Evolutionary conservation across 2,113 vertebrate species (phyloP).

Genomic region (Callionymus lyra): DNA sequence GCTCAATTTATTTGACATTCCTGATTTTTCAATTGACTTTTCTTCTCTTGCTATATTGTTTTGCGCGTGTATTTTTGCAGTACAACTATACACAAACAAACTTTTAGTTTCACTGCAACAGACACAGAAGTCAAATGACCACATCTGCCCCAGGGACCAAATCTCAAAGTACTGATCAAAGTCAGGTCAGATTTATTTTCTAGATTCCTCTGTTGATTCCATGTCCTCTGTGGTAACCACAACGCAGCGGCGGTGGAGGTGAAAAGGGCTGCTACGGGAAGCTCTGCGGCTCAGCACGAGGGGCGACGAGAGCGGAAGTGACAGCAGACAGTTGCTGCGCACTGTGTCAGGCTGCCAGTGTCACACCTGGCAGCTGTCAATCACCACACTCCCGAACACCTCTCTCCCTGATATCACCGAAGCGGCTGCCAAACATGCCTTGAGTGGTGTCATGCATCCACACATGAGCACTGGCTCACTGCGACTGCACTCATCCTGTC

Average conservation of each 20-base stretch:
- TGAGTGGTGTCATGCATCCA: constrained; percentile 57
- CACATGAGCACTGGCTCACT: constrained; percentile 43
- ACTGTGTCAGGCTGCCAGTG: constrained; percentile 49
- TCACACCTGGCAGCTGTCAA: constrained; percentile 72
- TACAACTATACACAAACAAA: too few species aligned
- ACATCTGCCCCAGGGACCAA: too few species aligned
- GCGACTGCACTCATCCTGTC: constrained; percentile 51
- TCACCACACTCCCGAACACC: constrained; percentile 49
- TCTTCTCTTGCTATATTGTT: too few species aligned
- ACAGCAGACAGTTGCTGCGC: constrained; percentile 62
- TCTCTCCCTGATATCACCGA: constrained; percentile 43
- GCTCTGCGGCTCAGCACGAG: constrained; percentile 2
- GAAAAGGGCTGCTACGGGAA: constrained; percentile 21
- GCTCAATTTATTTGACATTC: too few species aligned
- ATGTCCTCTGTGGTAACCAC: too few species aligned
- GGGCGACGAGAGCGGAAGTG: constrained; percentile 43
- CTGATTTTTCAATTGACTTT: too few species aligned
- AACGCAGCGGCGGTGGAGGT: constrained; percentile 22
- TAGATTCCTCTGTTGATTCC: too few species aligned
- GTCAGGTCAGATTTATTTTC: too few species aligned
- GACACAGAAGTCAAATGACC: too few species aligned
- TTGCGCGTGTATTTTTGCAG: too few species aligned
- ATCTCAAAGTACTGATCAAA: not conserved
- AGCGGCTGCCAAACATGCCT: constrained; percentile 63
- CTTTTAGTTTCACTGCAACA: too few species aligned